These are phyloP conservation scores for Melitaea athalia DNA, from an alignment of 2,888 invertebrate genomes.

Conservation along the genomic window DNA sequence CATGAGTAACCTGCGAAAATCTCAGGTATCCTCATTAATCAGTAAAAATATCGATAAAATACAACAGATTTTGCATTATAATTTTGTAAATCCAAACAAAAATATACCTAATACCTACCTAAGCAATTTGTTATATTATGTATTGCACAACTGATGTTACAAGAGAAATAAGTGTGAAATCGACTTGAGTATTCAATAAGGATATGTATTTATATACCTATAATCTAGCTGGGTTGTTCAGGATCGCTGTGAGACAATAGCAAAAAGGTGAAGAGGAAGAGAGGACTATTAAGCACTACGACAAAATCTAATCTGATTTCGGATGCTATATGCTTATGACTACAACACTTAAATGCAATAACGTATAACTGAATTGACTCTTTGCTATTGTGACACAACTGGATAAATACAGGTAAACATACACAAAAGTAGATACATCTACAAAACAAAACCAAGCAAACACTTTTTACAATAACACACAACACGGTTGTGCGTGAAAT, in stretches of 20 bases:
- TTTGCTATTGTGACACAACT: constrained; percentile 77
- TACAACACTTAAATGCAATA: constrained; percentile 75
- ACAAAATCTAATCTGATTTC: constrained; percentile 58
- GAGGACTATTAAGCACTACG: constrained; percentile 53
- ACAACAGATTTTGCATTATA: constrained; percentile 77
- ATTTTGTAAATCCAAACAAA: constrained; percentile 78
- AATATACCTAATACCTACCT: constrained; percentile 79
- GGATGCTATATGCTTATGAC: constrained; percentile 64
- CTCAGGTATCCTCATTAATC: constrained; percentile 56
- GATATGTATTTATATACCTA: constrained; percentile 79
- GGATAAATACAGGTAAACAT: constrained; percentile 68
- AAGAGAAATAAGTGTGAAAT: constrained; percentile 69
- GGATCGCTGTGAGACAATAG: constrained; percentile 70
- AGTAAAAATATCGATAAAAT: constrained; percentile 79
- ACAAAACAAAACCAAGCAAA: constrained; percentile 76
- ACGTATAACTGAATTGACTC: constrained; percentile 47
- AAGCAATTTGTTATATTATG: constrained; percentile 76
- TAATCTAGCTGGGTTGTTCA: constrained; percentile 72
- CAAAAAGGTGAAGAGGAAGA: constrained; percentile 54
- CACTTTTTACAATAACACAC: constrained; percentile 74
- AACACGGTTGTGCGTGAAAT: constrained; percentile 76
- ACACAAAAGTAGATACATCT: constrained; percentile 72
- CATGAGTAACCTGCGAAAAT: constrained; percentile 56
- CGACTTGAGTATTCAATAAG: constrained; percentile 78
- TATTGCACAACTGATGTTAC: constrained; percentile 80